These are phyloP conservation scores for Drosophila borealis DNA, from an alignment of 2,888 invertebrate species.

Conservation along the genomic window DNA sequence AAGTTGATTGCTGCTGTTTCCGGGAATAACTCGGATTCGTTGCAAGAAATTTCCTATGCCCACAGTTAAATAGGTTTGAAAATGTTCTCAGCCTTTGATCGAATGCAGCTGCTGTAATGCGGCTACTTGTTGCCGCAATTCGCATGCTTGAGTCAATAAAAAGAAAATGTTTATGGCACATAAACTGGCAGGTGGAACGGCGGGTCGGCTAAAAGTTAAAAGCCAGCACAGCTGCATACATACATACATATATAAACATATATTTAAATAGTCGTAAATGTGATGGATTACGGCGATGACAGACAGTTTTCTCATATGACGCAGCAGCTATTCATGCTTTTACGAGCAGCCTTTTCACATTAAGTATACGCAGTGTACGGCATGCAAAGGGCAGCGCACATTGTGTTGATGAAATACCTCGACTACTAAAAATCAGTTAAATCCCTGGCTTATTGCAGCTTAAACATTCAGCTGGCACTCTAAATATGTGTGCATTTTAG, in stretches of 20 bases:
- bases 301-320: constrained; percentile 35
- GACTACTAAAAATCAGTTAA: constrained; percentile 16
- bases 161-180: constrained; percentile 32
- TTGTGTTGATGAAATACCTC: constrained; percentile 25
- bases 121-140: constrained; percentile 48
- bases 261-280: constrained; percentile 68
- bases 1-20: constrained; percentile 13
- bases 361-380: constrained; percentile 29
- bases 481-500: constrained; percentile 25
- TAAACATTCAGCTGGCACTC: constrained; percentile 23
- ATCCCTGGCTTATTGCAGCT: constrained; percentile 28
- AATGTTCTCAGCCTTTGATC: constrained; percentile 4
- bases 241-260: constrained; percentile 30
- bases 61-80: too few species aligned
- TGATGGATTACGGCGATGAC: constrained; percentile 70
- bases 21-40: constrained; percentile 4
- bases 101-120: constrained; percentile 17
- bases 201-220: constrained; percentile 38
- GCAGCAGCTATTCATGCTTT: constrained; percentile 30
- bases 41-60: not conserved
- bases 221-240: constrained; percentile 49
- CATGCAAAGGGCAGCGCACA: not conserved
- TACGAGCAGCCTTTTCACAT: constrained; percentile 40
- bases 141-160: constrained; percentile 33
- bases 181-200: constrained; percentile 29